Evolutionary conservation across 2,113 vertebrate species (phyloP), one percentile per base, ranked within the genome.

Genomic region (Leuciscus idus): DNA sequence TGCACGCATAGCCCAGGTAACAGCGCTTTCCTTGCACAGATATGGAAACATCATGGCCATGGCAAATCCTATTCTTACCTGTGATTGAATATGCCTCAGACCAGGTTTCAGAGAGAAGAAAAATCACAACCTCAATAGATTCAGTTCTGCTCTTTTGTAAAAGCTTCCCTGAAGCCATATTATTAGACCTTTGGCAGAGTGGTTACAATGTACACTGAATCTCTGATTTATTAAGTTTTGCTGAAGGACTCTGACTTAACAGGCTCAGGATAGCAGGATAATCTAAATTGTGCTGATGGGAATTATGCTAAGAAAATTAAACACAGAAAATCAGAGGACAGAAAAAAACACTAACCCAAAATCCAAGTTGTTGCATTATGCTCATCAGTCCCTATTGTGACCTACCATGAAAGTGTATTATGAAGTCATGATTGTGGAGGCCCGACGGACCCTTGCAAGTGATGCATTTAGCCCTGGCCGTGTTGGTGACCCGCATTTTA

Each of bases 171-270:
- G 52, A 36, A 85, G 23, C 26, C 46, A 21, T 50, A 78, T 52
- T 19, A 50, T 73, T 79, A 88, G 30, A 83, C 17, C 17, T 83
- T 62, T 12, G 23, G 84, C 36, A 36, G 17, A 70, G 43, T 62
- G 9, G 8, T 46, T 50, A 73, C n/a, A 74, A 36, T 17, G 57
- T 57, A 26, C 39, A 75, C 10, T 21, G 57, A 75, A 33, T 84
- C 64, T 57, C 50, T 79, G 68, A 80, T 75, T 84, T 84, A 81
- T 66, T 86, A 26, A 68, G 26, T 36, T 19, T 57, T 21, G 79
- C 28, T 46, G 12, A 26, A 70, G 48, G 61, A 83, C 30, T 76
- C 21, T 2, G 5, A 7, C 39, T 62, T 26, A 30, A 81, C 6
- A 43, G 23, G 12, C 33, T 62, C 33, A 33, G 33, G 33, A 33